Conservation (phyloP, 2,113 vertebrate genomes). For the Gallinago jamesoni region DNA sequence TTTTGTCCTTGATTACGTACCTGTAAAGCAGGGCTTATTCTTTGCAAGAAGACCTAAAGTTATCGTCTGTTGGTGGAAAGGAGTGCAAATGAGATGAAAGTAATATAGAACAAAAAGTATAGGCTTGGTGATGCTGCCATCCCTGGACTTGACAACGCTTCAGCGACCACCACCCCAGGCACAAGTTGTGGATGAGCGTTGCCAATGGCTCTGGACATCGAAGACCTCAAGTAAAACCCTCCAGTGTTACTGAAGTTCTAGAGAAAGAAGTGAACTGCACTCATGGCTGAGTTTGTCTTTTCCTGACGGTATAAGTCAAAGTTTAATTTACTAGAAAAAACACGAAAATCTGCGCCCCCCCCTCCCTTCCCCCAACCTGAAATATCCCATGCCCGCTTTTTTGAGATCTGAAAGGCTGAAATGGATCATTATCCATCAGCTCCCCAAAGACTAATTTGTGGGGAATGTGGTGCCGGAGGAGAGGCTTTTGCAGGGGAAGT, state of each 20-base stretch:
- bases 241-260: neutral
- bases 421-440: neutral
- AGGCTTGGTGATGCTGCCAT: neutral
- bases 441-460: slow-evolving; percentile 15
- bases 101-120: neutral
- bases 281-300: neutral
- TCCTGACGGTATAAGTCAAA: neutral
- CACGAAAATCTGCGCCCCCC: neutral
- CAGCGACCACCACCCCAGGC: neutral
- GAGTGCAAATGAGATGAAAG: neutral
- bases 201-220: neutral
- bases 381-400: neutral
- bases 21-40: neutral
- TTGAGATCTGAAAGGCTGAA: neutral
- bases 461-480: slow-evolving; percentile 10
- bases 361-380: neutral
- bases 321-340: neutral
- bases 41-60: neutral
- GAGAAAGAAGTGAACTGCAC: neutral
- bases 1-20: neutral
- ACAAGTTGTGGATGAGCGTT: rapidly evolving
- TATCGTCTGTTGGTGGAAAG: neutral
- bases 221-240: neutral
- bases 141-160: neutral
- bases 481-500: slow-evolving; percentile 25